Conservation (phyloP, 2,113 vertebrate species). For the Cheilinus undulatus region DNA sequence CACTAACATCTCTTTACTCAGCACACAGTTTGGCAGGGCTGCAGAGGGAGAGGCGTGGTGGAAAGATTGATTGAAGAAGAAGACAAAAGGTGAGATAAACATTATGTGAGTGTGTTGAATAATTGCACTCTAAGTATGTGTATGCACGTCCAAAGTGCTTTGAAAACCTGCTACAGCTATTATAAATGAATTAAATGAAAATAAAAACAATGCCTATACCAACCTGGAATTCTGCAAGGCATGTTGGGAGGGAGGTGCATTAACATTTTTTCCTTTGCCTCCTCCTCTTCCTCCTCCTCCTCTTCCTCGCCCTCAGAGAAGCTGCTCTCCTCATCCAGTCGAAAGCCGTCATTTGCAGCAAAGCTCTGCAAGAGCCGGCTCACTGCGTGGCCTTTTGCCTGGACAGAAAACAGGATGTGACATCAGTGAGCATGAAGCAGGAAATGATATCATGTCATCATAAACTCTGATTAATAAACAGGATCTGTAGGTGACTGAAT, state of each 20-base stretch:
- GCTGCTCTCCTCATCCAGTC: slow-evolving; percentile 91
- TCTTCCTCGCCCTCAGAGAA: slow-evolving; percentile 91
- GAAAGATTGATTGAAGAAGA: slow-evolving; percentile 39
- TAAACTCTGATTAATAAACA: slow-evolving; percentile 11
- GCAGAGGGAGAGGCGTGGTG: slow-evolving; percentile 19
- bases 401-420: slow-evolving; percentile 57
- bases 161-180: slow-evolving; percentile 22
- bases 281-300: slow-evolving; percentile 72
- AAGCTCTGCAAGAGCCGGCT: slow-evolving; percentile 95
- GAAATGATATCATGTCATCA: background rate
- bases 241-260: slow-evolving; percentile 78
- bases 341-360: slow-evolving; percentile 89
- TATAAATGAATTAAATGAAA: no score
- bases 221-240: slow-evolving; percentile 79
- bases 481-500: slow-evolving; percentile 37
- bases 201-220: slow-evolving; percentile 37
- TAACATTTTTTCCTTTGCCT: slow-evolving; percentile 38
- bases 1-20: slow-evolving; percentile 92
- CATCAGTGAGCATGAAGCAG: slow-evolving; percentile 46
- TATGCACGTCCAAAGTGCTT: slow-evolving; percentile 19
- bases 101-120: slow-evolving; percentile 39
- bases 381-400: slow-evolving; percentile 89
- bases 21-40: slow-evolving; percentile 87
- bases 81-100: slow-evolving; percentile 30
- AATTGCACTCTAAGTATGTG: slow-evolving; percentile 35